A percentile compares a stretch with the other conserved stretches of the same genome.
Conservation (phyloP, 2,113 vertebrate genomes). For the Tylochromis polylepis region DNA sequence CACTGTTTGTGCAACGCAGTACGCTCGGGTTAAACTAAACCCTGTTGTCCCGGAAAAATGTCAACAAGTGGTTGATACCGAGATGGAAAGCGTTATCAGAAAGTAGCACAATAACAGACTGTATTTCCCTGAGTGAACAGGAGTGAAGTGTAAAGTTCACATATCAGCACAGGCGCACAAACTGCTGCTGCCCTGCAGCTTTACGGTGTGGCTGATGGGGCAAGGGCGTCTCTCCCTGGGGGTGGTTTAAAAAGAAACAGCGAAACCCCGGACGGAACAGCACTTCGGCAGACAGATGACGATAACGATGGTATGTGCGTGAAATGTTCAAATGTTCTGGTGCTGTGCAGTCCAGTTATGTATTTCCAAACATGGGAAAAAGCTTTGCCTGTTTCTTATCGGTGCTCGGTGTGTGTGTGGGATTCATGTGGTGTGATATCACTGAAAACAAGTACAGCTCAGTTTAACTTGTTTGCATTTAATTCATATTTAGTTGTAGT, state of each 20-base stretch:
- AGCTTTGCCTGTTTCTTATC: background rate
- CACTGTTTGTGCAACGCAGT: background rate
- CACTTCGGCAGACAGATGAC: background rate
- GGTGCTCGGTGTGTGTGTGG: background rate
- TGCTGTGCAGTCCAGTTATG: background rate
- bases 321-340: background rate
- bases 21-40: background rate
- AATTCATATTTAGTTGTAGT: background rate
- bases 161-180: background rate
- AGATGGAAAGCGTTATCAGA: slow-evolving; percentile 2
- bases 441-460: background rate
- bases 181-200: background rate
- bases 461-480: background rate
- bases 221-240: background rate
- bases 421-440: background rate
- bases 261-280: background rate
- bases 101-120: background rate
- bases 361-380: background rate
- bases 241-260: background rate
- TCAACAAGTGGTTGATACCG: background rate
- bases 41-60: background rate
- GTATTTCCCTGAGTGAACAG: background rate
- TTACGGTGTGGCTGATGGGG: background rate
- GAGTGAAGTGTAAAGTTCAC: slow-evolving; percentile 51
- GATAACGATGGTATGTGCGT: background rate